Evolutionary conservation across 2,888 invertebrate genomes (phyloP), one percentile per base, ranked within the genome.

Genomic region (Crossocerus cetratus): DNA sequence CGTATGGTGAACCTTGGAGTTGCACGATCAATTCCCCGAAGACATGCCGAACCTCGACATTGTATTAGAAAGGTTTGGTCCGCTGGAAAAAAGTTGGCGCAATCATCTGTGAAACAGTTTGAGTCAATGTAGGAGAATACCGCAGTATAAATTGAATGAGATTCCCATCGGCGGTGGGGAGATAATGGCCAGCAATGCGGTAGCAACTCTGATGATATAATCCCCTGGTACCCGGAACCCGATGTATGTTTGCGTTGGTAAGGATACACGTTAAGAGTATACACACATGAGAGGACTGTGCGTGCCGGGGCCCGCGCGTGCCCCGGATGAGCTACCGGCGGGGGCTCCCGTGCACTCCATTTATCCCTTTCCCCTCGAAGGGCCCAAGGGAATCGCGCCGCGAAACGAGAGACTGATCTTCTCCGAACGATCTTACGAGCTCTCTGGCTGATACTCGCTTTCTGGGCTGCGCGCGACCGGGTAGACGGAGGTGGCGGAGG

Each of bases 151-250:
- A 1, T 11, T 8, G 11, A 11, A 32, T 8, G 32, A 32, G 32
- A 32, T 32, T 32, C 32, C 11, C 32, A 32, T 32, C 32, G 32
- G 3, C 32, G 32, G 1, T 32, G 8, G 32, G 32, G 11, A 32
- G 32, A 32, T 32, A 32, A 32, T 32, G 32, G 11, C 32, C 1
- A 32, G 87, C 87, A 87, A 87, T 84, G 84, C 84, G 74, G 87
- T 87, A 86, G 86, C 84, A 86, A 88, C 87, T 81, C 85, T 86
- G 87, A 87, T 84, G 87, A 88, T 87, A 87, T 86, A 88, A 87
- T 88, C 87, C 84, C 76, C 78, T 69, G 32, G 71, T 81, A 75
- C 69, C 65, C 66, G 70, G 73, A 72, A 72, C 62, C 69, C 55
- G 63, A 23, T 60, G 4, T 62, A 14, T 55, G 42, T 43, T 59